Evolutionary conservation across 92 coral and sea anemone genomes (phyloP).

Genomic region (Zoanthus gigantus): DNA sequence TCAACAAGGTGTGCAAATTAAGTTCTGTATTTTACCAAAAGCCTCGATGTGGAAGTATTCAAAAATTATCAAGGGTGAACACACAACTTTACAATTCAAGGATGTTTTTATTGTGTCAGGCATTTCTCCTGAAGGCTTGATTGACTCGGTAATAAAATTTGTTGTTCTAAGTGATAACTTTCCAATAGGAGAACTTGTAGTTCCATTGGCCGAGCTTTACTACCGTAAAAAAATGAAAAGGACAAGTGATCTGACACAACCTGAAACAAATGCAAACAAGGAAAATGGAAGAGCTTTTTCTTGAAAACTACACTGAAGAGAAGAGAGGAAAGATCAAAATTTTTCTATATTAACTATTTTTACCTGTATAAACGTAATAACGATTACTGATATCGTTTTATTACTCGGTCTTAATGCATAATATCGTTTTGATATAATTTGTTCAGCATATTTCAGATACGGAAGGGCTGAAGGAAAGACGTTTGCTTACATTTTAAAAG

Average conservation of each 20-base stretch:
- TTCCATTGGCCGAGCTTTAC: constrained; percentile 66
- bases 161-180: constrained; percentile 55
- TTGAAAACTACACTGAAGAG: too few relatives aligned
- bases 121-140: constrained; percentile 55
- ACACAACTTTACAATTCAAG: constrained; percentile 53
- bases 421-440: too few relatives aligned
- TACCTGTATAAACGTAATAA: too few relatives aligned
- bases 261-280: not conserved
- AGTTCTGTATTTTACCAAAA: constrained; percentile 62
- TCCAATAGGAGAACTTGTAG: constrained; percentile 48
- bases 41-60: constrained; percentile 66
- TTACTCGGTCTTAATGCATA: too few relatives aligned
- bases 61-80: constrained; percentile 45
- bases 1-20: constrained; percentile 53
- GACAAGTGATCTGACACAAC: constrained; percentile 55
- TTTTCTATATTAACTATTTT: too few relatives aligned
- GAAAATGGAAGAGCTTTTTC: too few relatives aligned
- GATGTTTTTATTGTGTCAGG: constrained; percentile 75
- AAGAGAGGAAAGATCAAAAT: too few relatives aligned
- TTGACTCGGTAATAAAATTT: constrained; percentile 56
- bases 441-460: too few relatives aligned
- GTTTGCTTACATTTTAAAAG: too few relatives aligned
- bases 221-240: constrained; percentile 75
- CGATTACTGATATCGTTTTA: too few relatives aligned
- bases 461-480: too few relatives aligned